These are phyloP conservation scores for Melanostigma gelatinosum DNA, from an alignment of 2,113 vertebrate species.

Conservation along the genomic window DNA sequence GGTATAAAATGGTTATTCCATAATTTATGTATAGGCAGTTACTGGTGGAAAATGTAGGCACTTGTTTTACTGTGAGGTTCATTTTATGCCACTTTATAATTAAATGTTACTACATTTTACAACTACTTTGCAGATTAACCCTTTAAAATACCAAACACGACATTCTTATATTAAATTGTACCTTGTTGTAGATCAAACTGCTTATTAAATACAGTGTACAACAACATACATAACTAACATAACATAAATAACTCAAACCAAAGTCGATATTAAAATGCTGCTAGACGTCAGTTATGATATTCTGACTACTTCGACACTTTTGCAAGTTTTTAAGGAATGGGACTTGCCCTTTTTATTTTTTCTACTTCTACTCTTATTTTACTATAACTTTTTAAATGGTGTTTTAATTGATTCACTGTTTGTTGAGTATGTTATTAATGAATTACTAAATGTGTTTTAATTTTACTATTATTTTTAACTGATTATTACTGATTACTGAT, in stretches of 20 bases:
- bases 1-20: background rate
- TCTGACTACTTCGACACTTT: no score
- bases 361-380: background rate
- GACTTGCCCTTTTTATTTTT: background rate
- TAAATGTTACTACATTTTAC: background rate
- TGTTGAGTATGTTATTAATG: background rate
- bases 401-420: background rate
- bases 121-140: background rate
- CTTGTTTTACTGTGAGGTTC: background rate
- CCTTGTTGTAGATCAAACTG: background rate
- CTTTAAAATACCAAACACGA: background rate
- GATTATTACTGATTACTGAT: accelerated
- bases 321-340: no score
- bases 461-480: background rate
- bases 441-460: background rate
- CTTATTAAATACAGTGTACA: background rate
- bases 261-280: background rate
- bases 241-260: background rate
- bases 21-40: background rate
- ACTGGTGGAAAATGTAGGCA: background rate
- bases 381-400: no score
- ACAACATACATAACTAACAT: no score
- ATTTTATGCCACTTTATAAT: background rate
- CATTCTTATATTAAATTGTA: background rate
- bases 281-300: background rate